Evolutionary conservation across 1,140 invertebrate genomes (phyloP).

Genomic region (Hypsibius dujardini): DNA sequence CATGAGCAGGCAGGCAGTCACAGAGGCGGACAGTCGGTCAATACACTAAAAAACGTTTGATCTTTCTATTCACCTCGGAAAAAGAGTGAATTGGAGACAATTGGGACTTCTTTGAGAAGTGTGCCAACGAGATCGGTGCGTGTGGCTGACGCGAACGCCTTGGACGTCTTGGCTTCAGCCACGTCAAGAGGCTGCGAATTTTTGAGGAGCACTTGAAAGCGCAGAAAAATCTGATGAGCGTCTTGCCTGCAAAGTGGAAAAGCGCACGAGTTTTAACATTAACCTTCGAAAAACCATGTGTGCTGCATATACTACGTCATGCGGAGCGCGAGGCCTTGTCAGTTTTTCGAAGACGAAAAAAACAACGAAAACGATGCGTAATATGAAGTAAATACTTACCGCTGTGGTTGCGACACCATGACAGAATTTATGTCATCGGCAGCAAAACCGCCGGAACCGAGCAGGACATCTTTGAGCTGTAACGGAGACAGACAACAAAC

Average conservation of each 20-base stretch:
- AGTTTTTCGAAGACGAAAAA: too few species aligned
- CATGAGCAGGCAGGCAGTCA: neutral
- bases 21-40: neutral
- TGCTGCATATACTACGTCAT: too few species aligned
- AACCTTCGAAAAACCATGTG: too few species aligned
- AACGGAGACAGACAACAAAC: neutral
- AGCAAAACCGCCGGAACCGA: neutral
- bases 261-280: conserved; percentile 5
- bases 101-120: neutral
- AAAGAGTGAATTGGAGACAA: neutral
- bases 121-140: neutral
- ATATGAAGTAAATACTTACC: neutral
- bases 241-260: neutral
- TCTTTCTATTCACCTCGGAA: neutral
- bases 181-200: neutral
- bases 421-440: conserved; percentile 9
- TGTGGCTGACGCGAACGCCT: neutral
- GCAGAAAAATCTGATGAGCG: conserved; percentile 5
- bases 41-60: neutral
- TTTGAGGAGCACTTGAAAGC: conserved; percentile 5
- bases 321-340: neutral
- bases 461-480: neutral
- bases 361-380: too few species aligned
- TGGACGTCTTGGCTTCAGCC: neutral
- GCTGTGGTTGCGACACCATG: neutral